Evolutionary conservation across 2,797 vertebrate species (phyloP).

Genomic region (Anableps anableps): DNA sequence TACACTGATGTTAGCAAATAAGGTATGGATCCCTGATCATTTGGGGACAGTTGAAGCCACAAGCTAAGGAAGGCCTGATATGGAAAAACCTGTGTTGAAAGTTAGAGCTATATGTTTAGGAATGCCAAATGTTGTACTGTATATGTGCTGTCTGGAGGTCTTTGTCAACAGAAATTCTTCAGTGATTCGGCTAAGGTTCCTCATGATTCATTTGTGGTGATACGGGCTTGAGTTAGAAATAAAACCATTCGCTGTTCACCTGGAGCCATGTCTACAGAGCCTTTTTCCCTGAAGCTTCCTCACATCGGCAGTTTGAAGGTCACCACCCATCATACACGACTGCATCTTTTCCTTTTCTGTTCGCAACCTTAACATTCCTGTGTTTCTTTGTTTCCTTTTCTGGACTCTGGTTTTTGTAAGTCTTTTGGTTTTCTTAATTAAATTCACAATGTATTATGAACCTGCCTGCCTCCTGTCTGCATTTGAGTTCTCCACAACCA

Average conservation of each 20-base stretch:
- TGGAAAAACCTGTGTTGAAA: neutral
- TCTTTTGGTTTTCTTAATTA: neutral
- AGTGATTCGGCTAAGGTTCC: neutral
- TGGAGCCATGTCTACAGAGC: no score
- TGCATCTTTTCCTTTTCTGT: neutral
- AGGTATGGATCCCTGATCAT: no score
- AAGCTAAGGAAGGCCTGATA: no score
- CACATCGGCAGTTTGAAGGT: no score
- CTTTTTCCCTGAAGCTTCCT: no score
- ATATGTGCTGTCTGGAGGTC: neutral
- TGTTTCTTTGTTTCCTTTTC: neutral
- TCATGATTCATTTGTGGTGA: neutral
- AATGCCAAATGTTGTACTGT: neutral
- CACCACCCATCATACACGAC: neutral
- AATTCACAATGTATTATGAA: neutral
- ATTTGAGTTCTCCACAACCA: neutral
- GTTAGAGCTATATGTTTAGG: neutral
- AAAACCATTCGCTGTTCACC: no score
- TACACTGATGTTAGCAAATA: no score
- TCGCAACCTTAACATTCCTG: neutral
- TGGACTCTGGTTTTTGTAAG: neutral
- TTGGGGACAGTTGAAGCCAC: no score
- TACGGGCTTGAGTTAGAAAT: neutral
- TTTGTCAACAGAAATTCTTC: neutral
- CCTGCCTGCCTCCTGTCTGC: neutral